Evolutionary conservation across 1,140 invertebrate genomes (phyloP), one percentile per base, ranked within the genome.

Genomic region (Drosophila micromelanica): DNA sequence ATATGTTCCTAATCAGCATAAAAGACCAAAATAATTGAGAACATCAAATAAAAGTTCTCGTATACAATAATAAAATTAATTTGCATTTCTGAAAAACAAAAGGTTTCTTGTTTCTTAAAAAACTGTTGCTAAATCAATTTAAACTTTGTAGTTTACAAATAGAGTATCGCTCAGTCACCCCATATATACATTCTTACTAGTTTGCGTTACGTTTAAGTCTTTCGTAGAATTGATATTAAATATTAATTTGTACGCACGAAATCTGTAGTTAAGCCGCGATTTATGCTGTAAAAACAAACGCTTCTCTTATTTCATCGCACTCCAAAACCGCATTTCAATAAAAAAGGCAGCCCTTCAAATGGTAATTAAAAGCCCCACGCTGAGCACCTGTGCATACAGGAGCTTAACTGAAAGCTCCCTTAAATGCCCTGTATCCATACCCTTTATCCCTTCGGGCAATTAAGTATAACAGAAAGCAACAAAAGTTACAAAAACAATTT

Each of bases 251-350:
- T 42, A 56, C 20, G 43, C 45, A 42, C 27, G 9, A 71, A 71
- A 71, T 71, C 68, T 48, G 43, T 27, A 48, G 63, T 13, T 71
- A 64, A 71, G 68, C 61, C 45, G 40, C 60, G 60, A 64, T 62
- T 71, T 71, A 64, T 45, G 54, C 42, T 49, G 48, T 48, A 45
- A 51, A 61, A 51, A 60, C 59, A 48, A 8, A 60, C 40, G 27
- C 54, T 15, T 13, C 11, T 15, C n/a, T n/a, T 23, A n/a, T n/a
- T n/a, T 27, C 48, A 7, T 27, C 23, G 13, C 13, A 5, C 46
- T 35, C 8, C 7, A 4, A 0, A 27, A 6, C 4, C 27, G 6
- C 27, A 0, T 27, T 35, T 8, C 32, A 8, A 8, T 9, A 9
- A 11, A 45, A 51, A 37, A 32, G 17, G 40, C 4, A 37, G 17